Evolutionary conservation across 2,113 vertebrate genomes (phyloP), one percentile per base, ranked within the genome.

Genomic region (Speoplatyrhinus poulsoni): DNA sequence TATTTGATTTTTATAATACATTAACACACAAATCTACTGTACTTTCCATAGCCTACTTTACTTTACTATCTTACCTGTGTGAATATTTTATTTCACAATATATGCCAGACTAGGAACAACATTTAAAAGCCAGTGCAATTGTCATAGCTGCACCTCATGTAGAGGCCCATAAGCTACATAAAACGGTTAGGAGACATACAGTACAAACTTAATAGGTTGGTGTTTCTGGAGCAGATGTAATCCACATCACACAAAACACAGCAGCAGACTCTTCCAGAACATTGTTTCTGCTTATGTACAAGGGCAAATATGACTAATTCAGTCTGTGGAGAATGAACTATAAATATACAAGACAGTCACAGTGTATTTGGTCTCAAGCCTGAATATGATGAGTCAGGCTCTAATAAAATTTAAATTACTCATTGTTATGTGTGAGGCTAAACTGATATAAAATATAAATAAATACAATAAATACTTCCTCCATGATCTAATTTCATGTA

Each of bases 131-230:
- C 11, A 88, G 84, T 86, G 83, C 86, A 87, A 82, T 80, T 72
- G 86, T 87, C 82, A 87, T 81, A 88, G 83, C 77, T 75, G 16
- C 36, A 65, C 76, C 76, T 76, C 74, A 0, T 62, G 11, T 13
- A 56, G 74, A 82, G 73, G n/a, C 60, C 59, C 53, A 3, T 9
- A 52, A 32, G 17, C 46, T 41, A 41, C 7, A 41, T 5, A 1
- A 0, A 41, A 41, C 5, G 5, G 36, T 41, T 41, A 41, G 36
- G 36, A n/a, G 52, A 7, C 3, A 13, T 36, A 46, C 12, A 76
- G 16, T 36, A 46, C 12, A 76, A 59, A 54, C 1, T 46, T 36
- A 33, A 72, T 64, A 57, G 13, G 65, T 47, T 16, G 73, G 63
- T 19, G 60, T 46, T 49, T 70, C 55, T 70, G 65, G 52, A 50